These are phyloP conservation scores for Hemiscyllium ocellatum DNA, from an alignment of 2,113 vertebrate species.

Conservation along the genomic window DNA sequence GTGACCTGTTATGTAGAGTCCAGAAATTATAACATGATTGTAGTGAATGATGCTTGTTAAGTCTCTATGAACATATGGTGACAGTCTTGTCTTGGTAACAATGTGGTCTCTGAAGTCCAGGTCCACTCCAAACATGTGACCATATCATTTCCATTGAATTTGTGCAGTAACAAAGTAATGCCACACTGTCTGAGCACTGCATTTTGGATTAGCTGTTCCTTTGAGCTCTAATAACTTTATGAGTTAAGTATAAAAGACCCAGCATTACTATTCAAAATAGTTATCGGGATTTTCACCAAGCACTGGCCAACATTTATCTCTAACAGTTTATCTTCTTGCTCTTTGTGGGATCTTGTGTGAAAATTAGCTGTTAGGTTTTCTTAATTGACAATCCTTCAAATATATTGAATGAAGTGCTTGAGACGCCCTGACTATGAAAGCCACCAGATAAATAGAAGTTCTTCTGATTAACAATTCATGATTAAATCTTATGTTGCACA, in stretches of 20 bases:
- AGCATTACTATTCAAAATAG: neutral
- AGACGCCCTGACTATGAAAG: neutral
- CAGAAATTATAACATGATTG: neutral
- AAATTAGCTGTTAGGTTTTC: neutral
- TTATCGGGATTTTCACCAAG: neutral
- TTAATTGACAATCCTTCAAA: neutral
- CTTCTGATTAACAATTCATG: neutral
- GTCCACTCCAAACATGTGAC: neutral
- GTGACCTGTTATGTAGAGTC: neutral
- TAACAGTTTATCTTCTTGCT: neutral
- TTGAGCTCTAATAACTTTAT: neutral
- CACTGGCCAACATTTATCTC: neutral
- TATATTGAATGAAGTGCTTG: neutral
- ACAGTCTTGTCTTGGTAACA: neutral
- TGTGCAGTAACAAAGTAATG: neutral
- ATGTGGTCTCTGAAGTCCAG: neutral
- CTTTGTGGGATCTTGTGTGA: neutral
- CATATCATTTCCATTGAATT: neutral
- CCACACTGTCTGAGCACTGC: neutral
- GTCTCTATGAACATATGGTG: neutral
- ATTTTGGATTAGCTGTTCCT: neutral
- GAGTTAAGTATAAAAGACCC: neutral
- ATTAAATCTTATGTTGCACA: neutral
- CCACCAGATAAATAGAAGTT: neutral
- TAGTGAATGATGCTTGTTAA: neutral